phyloP scores from a whole-genome alignment of 2,797 vertebrate species.

The Limnodromus scolopaceus region DNA sequence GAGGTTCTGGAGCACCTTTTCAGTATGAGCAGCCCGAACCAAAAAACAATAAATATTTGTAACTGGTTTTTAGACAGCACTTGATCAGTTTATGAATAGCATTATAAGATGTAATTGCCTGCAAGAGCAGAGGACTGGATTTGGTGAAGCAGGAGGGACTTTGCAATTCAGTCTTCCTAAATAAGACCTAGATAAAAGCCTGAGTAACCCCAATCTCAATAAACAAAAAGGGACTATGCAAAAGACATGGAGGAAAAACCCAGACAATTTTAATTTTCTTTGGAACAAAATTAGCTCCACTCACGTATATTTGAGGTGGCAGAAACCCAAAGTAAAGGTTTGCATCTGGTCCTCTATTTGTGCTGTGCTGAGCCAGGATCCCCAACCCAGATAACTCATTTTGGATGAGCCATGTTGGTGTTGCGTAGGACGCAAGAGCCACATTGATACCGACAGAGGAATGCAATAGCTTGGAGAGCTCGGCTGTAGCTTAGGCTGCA shows the following conservation, averaged over 20 bases:
- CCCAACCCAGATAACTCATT: conserved; percentile 5
- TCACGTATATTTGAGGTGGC: conserved; percentile 46
- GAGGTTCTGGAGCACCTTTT: conserved; percentile 48
- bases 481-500: neutral
- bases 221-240: conserved; percentile 17
- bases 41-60: neutral
- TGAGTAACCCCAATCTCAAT: neutral
- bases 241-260: neutral
- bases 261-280: conserved; percentile 47
- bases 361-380: neutral
- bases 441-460: neutral
- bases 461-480: neutral
- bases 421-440: neutral
- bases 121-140: neutral
- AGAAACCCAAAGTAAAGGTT: conserved; percentile 52
- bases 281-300: conserved; percentile 40
- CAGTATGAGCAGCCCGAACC: neutral
- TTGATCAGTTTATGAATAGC: neutral
- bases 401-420: neutral
- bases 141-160: neutral
- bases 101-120: neutral
- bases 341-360: conserved; percentile 39
- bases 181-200: conserved; percentile 19
- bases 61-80: neutral
- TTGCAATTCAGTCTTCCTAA: neutral